Conservation (phyloP, 2,113 vertebrate species). For the Ctenomys sociabilis region DNA sequence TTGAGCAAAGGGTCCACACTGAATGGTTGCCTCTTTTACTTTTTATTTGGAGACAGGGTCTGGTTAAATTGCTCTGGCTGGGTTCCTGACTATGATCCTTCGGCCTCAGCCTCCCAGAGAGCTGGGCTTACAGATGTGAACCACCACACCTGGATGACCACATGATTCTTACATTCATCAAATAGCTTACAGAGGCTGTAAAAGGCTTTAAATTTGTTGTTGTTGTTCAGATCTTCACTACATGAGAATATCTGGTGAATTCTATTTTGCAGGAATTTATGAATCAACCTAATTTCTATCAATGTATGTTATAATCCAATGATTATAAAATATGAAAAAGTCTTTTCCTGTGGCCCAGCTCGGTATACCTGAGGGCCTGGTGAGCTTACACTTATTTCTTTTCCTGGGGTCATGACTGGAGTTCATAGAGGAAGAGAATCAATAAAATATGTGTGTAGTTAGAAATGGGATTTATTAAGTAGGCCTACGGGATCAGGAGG, state of each 20-base stretch:
- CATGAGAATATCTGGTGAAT: slow-evolving; percentile 6
- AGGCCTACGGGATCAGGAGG: neutral
- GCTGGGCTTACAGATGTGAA: neutral
- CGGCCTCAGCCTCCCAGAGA: neutral
- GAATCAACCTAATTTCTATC: neutral
- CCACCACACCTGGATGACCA: neutral
- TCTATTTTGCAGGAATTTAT: neutral
- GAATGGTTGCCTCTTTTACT: too few species aligned
- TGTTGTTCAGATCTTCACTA: neutral
- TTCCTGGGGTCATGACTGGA: neutral
- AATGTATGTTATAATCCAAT: neutral
- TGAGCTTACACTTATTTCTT: neutral
- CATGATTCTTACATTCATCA: neutral
- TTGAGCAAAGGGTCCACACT: neutral
- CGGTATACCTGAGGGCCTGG: neutral
- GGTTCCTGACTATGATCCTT: neutral
- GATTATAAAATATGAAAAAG: neutral
- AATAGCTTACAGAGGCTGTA: neutral
- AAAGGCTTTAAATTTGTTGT: neutral
- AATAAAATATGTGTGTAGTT: neutral
- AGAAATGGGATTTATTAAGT: neutral
- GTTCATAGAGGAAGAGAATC: neutral
- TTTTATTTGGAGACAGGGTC: neutral
- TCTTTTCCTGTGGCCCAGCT: neutral
- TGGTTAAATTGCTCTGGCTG: neutral